Percentiles rank a stretch among this genome's conserved stretches.
Conservation (phyloP, 1,140 invertebrate genomes). For the Drosophila setifemur region DNA sequence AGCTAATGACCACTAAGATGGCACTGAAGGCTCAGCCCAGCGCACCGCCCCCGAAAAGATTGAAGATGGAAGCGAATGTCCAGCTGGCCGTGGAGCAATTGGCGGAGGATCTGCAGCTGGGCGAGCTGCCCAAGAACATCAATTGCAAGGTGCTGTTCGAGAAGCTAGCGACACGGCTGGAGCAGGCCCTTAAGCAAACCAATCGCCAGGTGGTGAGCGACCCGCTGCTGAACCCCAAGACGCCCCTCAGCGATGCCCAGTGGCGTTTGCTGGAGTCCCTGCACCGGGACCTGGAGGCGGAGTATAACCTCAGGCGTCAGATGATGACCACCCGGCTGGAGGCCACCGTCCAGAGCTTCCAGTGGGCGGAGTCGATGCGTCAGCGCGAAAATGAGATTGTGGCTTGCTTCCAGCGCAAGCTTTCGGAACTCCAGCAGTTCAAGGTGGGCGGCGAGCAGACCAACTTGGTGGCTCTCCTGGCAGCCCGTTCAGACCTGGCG, state of each 20-base stretch:
- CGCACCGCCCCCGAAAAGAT: conserved; percentile 81
- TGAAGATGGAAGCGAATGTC: conserved; percentile 90
- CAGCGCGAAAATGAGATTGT: conserved; percentile 89
- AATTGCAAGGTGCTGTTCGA: conserved; percentile 89
- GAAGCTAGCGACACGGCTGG: conserved; percentile 89
- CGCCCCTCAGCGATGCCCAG: conserved; percentile 88
- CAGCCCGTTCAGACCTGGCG: conserved; percentile 91
- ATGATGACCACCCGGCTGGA: conserved; percentile 95
- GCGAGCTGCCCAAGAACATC: conserved; percentile 93
- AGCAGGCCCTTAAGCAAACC: conserved; percentile 87
- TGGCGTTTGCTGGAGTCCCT: conserved; percentile 89
- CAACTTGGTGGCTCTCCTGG: conserved; percentile 89
- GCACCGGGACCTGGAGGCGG: conserved; percentile 89
- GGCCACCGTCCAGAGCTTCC: conserved; percentile 96
- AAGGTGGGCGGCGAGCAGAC: conserved; percentile 84
- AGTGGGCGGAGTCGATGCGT: conserved; percentile 94
- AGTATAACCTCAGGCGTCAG: conserved; percentile 92
- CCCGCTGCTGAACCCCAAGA: conserved; percentile 88
- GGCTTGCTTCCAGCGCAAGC: conserved; percentile 87
- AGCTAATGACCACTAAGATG: conserved; percentile 92
- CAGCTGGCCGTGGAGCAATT: conserved; percentile 90
- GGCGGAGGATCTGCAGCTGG: conserved; percentile 89
- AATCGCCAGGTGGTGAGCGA: conserved; percentile 85
- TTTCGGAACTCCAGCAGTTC: conserved; percentile 84
- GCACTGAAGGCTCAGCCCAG: conserved; percentile 85